Evolutionary conservation across 2,888 invertebrate genomes (phyloP), one percentile per base, ranked within the genome.

Genomic region (Mycogona germanica): DNA sequence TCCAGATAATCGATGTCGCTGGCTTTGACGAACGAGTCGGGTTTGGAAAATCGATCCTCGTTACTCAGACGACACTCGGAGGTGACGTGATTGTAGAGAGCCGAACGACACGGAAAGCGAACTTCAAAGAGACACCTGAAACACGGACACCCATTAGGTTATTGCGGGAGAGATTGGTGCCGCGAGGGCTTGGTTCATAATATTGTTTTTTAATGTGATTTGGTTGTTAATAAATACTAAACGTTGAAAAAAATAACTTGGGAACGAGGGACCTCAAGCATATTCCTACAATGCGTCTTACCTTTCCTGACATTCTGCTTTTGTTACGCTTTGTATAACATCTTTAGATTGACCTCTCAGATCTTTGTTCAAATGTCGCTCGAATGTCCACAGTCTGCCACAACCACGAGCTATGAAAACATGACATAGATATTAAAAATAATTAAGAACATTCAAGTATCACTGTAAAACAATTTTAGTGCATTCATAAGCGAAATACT

Each of bases 21-120:
- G 41, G 48, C 50, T 17, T 40, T 30, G 17, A 19, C 32, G 25
- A 54, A 54, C 6, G 50, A 45, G 30, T 32, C 21, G 26, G 54
- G 54, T 28, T 42, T 54, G 14, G 40, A 37, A 51, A 40, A 42
- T n/a, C 56, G 47, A 67, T 88, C 87, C 69, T 87, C 87, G 56
- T 85, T 82, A 70, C 87, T 87, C 45, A 89, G 72, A 58, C 80
- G 75, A 63, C 87, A 87, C 57, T 71, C 70, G 3, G 28, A 37
- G 23, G 40, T 42, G 26, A 14, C 45, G 28, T 41, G 32, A 47
- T 60, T 62, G 55, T 59, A 65, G 53, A 63, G 64, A 42, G 63
- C 59, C 12, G 65, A 63, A 37, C 69, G 62, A 57, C 72, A 72
- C 30, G 66, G 65, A 59, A 72, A 72, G 3, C 44, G 32, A n/a